Base-by-base conservation (phyloP, 2,113 vertebrate genomes). In the Sigmodon hispidus region DNA sequence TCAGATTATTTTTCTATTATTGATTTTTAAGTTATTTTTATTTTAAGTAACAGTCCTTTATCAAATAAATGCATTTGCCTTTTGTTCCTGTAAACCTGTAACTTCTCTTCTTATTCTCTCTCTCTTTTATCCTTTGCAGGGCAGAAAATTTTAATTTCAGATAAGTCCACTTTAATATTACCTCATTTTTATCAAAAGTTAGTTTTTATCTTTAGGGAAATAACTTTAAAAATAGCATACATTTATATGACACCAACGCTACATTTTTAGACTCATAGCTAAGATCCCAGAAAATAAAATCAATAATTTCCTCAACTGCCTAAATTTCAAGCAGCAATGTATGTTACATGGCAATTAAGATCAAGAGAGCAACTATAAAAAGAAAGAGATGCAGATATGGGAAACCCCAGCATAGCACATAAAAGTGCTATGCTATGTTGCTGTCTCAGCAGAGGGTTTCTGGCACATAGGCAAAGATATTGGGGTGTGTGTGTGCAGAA, bases 321-420 rank as follows among this genome's bases (percentile, higher is more conserved):
- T 98, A 87, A 97, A 98, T 97, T 97, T 97, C 94, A 97, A 98
- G 98, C 96, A 98, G 97, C 95, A 96, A 98, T 98, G 98, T 93
- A 70, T 98, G 99, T 99, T 99, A 99, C 99, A 99, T 99, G 98
- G 99, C 99, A 98, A 99, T 99, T 89, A 99, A 98, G 98, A 99
- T 99, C 98, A 99, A 99, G 99, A 99, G 99, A 98, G 99, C 99
- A 93, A 99, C 99, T 99, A 99, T 99, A 99, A 99, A 99, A 99
- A 99, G 99, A 98, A 99, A 99, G 94, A 99, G 99, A 98, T 99
- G 99, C 99, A 98, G 99, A 99, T 98, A 99, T 99, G 98, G 99
- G 99, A 93, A 99, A 99, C 98, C 99, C 99, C 99, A 99, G 99
- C 98, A 99, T 99, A 98, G 99, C 99, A 63, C 99, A 99, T 59